Percentiles rank a stretch among this genome's conserved stretches.
Evolutionary conservation across 2,888 invertebrate genomes (phyloP).

Genomic region (Drosophila quinaria): DNA sequence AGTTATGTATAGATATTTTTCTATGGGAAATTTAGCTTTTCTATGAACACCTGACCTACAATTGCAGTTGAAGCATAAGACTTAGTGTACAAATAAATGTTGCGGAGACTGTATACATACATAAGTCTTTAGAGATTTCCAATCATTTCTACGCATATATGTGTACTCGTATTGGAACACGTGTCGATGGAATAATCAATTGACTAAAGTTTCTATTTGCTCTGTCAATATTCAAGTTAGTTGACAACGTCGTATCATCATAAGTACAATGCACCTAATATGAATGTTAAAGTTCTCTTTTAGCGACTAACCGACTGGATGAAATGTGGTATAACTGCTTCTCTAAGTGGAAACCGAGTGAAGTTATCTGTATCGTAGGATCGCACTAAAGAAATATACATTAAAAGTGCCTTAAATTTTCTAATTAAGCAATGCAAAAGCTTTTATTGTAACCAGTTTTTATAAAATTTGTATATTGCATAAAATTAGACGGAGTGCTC

Average conservation of each 20-base stretch:
- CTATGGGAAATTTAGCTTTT: no score
- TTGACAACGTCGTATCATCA: constrained; percentile 15
- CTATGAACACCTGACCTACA: no score
- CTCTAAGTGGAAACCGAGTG: background rate
- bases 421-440: background rate
- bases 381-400: background rate
- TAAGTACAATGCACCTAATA: background rate
- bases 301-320: background rate
- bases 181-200: constrained; percentile 4
- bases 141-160: background rate
- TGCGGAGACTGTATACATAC: no score
- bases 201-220: constrained; percentile 7
- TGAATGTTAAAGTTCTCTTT: constrained; percentile 15
- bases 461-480: no score
- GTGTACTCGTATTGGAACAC: background rate
- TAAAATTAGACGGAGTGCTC: background rate
- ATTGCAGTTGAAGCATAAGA: no score
- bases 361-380: background rate
- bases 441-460: background rate
- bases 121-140: no score
- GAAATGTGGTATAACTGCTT: background rate
- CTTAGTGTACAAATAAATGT: no score
- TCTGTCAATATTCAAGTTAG: constrained; percentile 2
- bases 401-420: background rate
- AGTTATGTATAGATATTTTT: no score